phyloP scores from a whole-genome alignment of 2,797 vertebrate genomes.

The Diceros bicornis region DNA sequence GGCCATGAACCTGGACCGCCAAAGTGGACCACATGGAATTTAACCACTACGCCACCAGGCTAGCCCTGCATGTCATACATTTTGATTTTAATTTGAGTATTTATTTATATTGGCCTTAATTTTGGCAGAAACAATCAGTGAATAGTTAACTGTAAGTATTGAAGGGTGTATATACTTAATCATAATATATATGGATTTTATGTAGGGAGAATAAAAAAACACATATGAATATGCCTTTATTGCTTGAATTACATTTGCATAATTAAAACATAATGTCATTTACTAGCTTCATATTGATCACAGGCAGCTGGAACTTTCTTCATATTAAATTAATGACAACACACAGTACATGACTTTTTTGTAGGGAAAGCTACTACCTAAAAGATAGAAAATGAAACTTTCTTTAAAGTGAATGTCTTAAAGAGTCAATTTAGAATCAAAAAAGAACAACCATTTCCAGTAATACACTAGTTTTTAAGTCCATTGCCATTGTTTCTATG shows the following conservation, averaged over 20 bases:
- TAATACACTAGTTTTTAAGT: neutral
- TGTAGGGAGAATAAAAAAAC: neutral
- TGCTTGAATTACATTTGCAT: neutral
- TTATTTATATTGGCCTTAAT: neutral
- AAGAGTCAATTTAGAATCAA: neutral
- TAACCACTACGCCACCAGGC: too few species aligned
- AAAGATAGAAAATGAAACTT: neutral
- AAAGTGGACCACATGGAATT: too few species aligned
- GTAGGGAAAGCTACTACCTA: neutral
- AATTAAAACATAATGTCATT: neutral
- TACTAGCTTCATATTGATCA: neutral
- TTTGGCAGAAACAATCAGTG: neutral
- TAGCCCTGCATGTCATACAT: neutral
- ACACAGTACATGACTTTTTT: neutral
- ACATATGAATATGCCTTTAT: neutral
- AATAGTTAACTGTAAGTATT: neutral
- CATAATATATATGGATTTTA: neutral
- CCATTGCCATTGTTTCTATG: neutral
- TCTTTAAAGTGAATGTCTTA: neutral
- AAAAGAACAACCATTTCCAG: neutral
- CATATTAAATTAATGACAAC: neutral
- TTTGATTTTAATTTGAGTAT: neutral
- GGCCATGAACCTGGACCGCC: too few species aligned
- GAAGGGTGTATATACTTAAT: neutral
- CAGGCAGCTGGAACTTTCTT: neutral